These are phyloP conservation scores for Quiscalus mexicanus DNA, from an alignment of 2,113 vertebrate species.

Conservation along the genomic window DNA sequence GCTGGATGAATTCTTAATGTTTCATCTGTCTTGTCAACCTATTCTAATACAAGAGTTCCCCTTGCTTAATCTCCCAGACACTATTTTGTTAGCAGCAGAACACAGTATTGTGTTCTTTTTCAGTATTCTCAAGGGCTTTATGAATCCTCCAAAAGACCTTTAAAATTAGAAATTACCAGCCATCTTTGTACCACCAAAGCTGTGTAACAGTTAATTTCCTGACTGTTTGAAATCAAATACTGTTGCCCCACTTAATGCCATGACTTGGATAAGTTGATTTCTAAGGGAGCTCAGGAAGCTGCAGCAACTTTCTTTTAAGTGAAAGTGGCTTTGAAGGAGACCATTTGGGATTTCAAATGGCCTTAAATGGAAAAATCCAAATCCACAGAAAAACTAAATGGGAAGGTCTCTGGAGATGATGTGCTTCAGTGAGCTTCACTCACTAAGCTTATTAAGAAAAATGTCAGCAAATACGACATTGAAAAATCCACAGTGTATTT, in stretches of 20 bases:
- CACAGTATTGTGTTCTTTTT: background rate
- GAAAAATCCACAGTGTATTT: constrained; percentile 41
- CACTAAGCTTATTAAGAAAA: constrained; percentile 48
- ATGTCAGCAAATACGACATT: background rate
- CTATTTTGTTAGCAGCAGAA: background rate
- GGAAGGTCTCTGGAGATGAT: background rate
- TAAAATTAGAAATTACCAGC: constrained; percentile 25
- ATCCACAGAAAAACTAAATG: background rate
- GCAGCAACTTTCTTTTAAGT: constrained; percentile 18
- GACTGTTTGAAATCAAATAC: background rate
- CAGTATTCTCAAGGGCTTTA: background rate
- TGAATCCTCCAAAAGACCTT: constrained; percentile 30
- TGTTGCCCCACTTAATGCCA: constrained; percentile 6
- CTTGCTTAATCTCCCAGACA: background rate
- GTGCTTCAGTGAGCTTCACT: constrained; percentile 20
- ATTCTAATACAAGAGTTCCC: background rate
- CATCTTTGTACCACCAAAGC: background rate
- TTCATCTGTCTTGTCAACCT: background rate
- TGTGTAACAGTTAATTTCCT: background rate
- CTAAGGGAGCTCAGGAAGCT: constrained; percentile 23
- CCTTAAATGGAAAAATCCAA: constrained; percentile 44
- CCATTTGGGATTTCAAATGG: constrained; percentile 25
- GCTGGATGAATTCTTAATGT: background rate
- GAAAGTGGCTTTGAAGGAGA: background rate
- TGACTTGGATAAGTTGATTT: constrained; percentile 33